Base-by-base conservation (phyloP, 2,797 vertebrate species). In the Acanthurus lineatus region DNA sequence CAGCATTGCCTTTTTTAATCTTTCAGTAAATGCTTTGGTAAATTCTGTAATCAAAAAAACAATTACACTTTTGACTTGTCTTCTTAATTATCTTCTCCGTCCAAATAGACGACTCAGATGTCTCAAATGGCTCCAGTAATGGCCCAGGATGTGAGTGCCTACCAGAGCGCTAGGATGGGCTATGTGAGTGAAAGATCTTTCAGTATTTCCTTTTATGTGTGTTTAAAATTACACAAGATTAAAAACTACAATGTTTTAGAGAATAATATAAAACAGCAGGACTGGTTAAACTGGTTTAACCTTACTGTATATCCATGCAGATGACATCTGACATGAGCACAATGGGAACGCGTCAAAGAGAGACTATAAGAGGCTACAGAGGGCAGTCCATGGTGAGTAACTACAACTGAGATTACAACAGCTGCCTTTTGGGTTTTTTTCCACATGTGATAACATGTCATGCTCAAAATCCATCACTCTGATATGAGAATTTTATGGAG, bases 371-470 rank as follows among this genome's bases (percentile, higher is more conserved):
- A 40, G 68, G 28, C 56, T 0, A 40, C 0, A 69, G 28, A 16
- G 53, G 16, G 9, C 38, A 68, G 25, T 38, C 2, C 38, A 63
- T 4, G 73, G 87, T 91, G 58, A 89, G 88, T 83, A 9, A 53
- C 11, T 14, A 19, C 53, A 12, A 2, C 20, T 44, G 12, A 48
- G 47, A 17, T 73, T n/a, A 60, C 1, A 57, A 17, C 1, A n/a
- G 20, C 16, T 40, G 2, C 15, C 32, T 22, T 19, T 9, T 1
- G 28, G 38, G 32, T 19, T 22, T 9, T 25, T 78, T 35, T 15
- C 3, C 51, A 19, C 10, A 25, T 61, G 35, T 49, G n/a, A 22
- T 19, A 0, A 17, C 17, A 2, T 19, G 16, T 5, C 40, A 61
- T 48, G 16, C 32, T 5, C 3, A 6, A 11, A 53, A 35, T 44